Evolutionary conservation across 2,888 invertebrate genomes (phyloP).

Genomic region (Ophonus ardosiacus): DNA sequence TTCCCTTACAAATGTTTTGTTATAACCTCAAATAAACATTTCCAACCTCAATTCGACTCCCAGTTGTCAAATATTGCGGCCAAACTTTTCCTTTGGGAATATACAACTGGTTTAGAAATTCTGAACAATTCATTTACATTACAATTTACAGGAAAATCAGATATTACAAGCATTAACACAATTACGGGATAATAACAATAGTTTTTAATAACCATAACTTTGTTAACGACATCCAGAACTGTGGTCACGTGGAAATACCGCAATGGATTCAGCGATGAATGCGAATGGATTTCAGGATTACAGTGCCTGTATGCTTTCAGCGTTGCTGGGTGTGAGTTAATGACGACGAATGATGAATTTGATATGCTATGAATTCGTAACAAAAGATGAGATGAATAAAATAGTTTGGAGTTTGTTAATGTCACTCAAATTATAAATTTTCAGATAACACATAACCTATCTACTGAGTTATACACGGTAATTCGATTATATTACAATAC

Average conservation of each 20-base stretch:
- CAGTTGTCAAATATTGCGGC: neutral
- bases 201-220: conserved; percentile 24
- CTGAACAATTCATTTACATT: neutral
- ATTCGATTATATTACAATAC: neutral
- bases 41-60: neutral
- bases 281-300: conserved; percentile 11
- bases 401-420: neutral
- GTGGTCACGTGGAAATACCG: conserved; percentile 2
- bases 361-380: neutral
- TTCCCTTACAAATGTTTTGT: too few species aligned
- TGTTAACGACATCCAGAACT: neutral
- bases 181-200: neutral
- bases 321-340: neutral
- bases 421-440: neutral
- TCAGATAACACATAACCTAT: too few species aligned
- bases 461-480: too few species aligned
- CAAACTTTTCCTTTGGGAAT: neutral
- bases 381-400: neutral
- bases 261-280: neutral
- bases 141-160: neutral
- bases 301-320: neutral
- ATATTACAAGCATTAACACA: neutral
- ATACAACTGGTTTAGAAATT: neutral
- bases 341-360: neutral
- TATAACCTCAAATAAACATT: neutral